A percentile compares a stretch with the other conserved stretches of the same genome.
Evolutionary conservation across 2,797 vertebrate species (phyloP).

Genomic region (Phrynocephalus forsythii): DNA sequence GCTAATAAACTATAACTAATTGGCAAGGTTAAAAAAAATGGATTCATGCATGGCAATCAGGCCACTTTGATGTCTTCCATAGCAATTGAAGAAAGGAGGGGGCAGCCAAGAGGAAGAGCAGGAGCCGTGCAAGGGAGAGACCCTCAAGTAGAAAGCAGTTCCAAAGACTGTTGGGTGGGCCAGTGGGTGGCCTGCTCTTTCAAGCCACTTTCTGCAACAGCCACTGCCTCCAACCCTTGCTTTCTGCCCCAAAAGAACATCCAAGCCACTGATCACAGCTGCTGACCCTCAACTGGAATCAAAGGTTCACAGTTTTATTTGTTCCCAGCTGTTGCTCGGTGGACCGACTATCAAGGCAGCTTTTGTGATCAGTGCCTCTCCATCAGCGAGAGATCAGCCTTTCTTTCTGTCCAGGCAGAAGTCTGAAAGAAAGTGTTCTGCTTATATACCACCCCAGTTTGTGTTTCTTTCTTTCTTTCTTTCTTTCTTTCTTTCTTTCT

Average conservation of each 20-base stretch:
- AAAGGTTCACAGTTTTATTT: too few species aligned
- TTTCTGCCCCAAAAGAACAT: too few species aligned
- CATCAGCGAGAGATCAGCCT: too few species aligned
- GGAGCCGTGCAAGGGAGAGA: conserved; percentile 51
- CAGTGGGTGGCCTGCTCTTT: too few species aligned
- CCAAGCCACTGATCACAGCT: too few species aligned
- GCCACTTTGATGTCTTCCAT: conserved; percentile 67
- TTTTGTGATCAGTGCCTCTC: neutral
- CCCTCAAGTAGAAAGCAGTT: conserved; percentile 64
- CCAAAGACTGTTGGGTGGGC: neutral
- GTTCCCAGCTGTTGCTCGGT: too few species aligned
- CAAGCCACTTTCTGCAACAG: neutral
- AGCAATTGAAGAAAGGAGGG: conserved; percentile 48
- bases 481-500: too few species aligned
- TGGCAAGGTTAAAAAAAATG: conserved; percentile 82
- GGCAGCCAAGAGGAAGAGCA: conserved; percentile 60
- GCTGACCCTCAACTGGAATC: neutral
- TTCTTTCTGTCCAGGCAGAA: neutral
- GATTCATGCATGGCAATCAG: conserved; percentile 84
- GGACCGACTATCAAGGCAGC: neutral
- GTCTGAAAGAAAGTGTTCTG: neutral
- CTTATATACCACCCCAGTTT: too few species aligned
- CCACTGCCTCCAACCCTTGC: too few species aligned
- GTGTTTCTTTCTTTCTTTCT: too few species aligned
- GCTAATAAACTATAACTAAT: conserved; percentile 82